Percentiles rank a stretch among this genome's conserved stretches.
These are phyloP conservation scores for Caenorhabditis sp. DNA, from an alignment of 2,888 invertebrate species.

Conservation along the genomic window DNA sequence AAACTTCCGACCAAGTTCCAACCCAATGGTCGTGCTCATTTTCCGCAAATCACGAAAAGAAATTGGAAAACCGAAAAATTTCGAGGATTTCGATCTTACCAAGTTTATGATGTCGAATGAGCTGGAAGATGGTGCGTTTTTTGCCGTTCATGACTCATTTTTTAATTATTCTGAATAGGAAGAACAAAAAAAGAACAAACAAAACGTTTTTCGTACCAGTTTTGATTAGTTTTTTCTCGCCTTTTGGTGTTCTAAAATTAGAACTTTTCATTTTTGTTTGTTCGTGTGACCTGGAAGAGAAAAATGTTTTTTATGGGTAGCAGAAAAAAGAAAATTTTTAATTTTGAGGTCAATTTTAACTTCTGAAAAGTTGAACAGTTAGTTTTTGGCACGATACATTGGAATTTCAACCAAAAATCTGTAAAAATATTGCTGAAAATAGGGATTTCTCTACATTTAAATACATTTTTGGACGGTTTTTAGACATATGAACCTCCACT, in stretches of 20 bases:
- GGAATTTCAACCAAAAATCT: too few relatives aligned
- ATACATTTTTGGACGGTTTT: too few relatives aligned
- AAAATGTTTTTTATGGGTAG: too few relatives aligned
- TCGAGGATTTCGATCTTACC: constrained; percentile 59
- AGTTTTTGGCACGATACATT: too few relatives aligned
- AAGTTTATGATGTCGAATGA: constrained; percentile 62
- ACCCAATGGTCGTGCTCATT: constrained; percentile 65
- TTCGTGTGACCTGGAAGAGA: too few relatives aligned
- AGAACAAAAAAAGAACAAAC: not conserved
- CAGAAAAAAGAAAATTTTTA: too few relatives aligned
- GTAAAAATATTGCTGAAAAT: too few relatives aligned
- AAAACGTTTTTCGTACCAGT: not conserved
- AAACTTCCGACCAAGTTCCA: constrained; percentile 63
- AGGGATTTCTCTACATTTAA: too few relatives aligned
- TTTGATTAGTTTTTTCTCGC: not conserved
- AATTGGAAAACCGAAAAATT: constrained; percentile 21
- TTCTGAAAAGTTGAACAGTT: too few relatives aligned
- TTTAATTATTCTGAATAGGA: not conserved
- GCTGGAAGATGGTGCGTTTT: constrained; percentile 56
- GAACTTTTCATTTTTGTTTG: not conserved
- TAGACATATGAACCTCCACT: too few relatives aligned
- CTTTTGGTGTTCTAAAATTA: not conserved
- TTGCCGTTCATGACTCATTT: not conserved
- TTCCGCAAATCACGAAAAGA: constrained; percentile 51
- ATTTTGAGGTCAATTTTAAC: too few relatives aligned